These are phyloP conservation scores for Brachionus asplanchnoidis DNA, from an alignment of 1,140 invertebrate genomes.

Conservation along the genomic window DNA sequence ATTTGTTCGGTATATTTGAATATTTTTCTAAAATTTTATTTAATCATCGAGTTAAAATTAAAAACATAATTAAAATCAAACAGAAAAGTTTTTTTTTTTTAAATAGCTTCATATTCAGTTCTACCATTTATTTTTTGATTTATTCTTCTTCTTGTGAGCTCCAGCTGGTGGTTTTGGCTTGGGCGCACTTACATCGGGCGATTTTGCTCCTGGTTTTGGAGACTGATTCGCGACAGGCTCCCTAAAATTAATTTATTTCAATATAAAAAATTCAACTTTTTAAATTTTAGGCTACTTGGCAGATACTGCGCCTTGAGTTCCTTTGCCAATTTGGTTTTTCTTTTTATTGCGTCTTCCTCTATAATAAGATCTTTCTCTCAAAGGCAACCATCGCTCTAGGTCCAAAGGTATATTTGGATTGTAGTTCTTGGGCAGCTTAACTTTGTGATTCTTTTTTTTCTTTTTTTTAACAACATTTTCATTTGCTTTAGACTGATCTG, in stretches of 20 bases:
- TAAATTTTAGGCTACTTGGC: not conserved
- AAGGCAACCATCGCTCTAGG: constrained; percentile 94
- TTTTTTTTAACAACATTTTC: constrained; percentile 57
- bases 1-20: too few relatives aligned
- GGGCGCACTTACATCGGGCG: not conserved
- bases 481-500: constrained; percentile 42
- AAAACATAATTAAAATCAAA: not conserved
- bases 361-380: constrained; percentile 83
- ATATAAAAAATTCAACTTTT: not conserved
- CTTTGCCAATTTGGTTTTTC: constrained; percentile 25
- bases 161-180: constrained; percentile 1
- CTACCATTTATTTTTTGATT: constrained; percentile 9
- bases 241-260: not conserved
- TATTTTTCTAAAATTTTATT: not conserved
- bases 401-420: constrained; percentile 75
- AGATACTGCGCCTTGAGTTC: constrained; percentile 42
- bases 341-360: constrained; percentile 45
- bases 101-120: not conserved
- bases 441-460: constrained; percentile 68
- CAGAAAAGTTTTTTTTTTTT: not conserved
- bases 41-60: not conserved
- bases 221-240: not conserved
- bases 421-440: constrained; percentile 76
- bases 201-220: not conserved
- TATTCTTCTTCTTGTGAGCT: constrained; percentile 34